A percentile compares a stretch with the other conserved stretches of the same genome.
Conservation (phyloP, 1,140 invertebrate genomes). For the Belonocnema kinseyi region DNA sequence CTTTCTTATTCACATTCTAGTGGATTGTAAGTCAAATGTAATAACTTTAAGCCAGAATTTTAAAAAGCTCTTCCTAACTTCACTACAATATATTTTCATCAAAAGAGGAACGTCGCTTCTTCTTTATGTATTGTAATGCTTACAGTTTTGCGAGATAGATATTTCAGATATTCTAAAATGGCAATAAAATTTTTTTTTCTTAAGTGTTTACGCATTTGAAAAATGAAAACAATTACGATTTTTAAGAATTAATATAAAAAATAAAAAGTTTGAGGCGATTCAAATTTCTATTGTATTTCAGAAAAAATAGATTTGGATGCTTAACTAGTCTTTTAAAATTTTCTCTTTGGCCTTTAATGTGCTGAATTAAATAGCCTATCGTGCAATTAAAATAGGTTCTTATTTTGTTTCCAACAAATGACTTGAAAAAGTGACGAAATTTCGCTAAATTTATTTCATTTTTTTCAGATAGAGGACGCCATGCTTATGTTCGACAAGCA, state of each 20-base stretch:
- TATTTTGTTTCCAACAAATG: no score
- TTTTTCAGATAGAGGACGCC: conserved; percentile 98
- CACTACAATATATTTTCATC: neutral
- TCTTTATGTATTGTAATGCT: no score
- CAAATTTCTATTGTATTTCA: no score
- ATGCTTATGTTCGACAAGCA: conserved; percentile 99
- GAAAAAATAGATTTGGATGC: no score
- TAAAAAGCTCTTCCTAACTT: neutral
- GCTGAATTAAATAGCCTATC: no score
- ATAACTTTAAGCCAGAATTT: neutral
- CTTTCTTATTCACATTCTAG: conserved; percentile 7
- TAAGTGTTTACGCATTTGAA: neutral
- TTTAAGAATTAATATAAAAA: no score
- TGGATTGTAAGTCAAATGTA: conserved; percentile 24
- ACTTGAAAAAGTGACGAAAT: no score
- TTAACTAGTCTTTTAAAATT: no score
- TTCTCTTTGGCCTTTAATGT: no score
- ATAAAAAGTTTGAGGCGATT: no score
- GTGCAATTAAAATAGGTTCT: no score
- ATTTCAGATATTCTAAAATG: neutral
- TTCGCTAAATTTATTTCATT: conserved; percentile 56
- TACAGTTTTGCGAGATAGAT: conserved; percentile 21
- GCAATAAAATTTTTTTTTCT: conserved; percentile 10
- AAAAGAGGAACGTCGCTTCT: neutral
- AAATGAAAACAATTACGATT: no score